Percentiles rank a stretch among this genome's conserved stretches.
Evolutionary conservation across 2,797 vertebrate genomes (phyloP).

Genomic region (Carduelis carduelis): DNA sequence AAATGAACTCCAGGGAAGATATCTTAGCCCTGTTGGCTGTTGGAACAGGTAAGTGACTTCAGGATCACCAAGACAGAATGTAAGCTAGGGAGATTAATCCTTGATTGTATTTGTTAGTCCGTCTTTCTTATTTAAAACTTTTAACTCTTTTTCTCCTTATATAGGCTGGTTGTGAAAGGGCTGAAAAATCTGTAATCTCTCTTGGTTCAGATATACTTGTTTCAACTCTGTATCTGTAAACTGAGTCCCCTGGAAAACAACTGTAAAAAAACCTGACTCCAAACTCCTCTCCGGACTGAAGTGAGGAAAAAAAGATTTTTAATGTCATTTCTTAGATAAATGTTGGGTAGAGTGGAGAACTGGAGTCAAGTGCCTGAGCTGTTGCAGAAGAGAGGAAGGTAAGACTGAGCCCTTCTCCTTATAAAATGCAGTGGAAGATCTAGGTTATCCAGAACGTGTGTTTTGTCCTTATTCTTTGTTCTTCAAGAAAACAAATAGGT

Average conservation of each 20-base stretch:
- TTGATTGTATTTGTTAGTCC: background rate
- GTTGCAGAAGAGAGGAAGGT: background rate
- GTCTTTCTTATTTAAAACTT: background rate
- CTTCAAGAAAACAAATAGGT: background rate
- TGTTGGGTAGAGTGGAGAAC: background rate
- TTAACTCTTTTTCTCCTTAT: background rate
- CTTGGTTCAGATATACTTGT: background rate
- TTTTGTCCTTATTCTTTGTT: background rate
- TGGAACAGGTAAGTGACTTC: background rate
- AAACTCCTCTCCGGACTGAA: background rate
- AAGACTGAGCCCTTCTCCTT: background rate
- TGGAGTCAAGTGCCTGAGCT: background rate
- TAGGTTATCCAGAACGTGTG: background rate
- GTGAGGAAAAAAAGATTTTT: background rate
- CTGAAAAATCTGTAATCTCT: background rate
- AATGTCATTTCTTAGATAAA: background rate
- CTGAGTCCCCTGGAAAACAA: background rate
- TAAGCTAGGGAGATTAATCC: background rate
- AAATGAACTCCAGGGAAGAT: background rate
- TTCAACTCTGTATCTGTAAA: background rate
- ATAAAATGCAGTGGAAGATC: background rate
- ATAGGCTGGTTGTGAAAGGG: background rate
- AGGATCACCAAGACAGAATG: background rate
- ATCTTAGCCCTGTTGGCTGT: background rate
- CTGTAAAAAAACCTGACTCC: background rate